Evolutionary conservation across 2,113 vertebrate species (phyloP).

Genomic region (Rostratula benghalensis): DNA sequence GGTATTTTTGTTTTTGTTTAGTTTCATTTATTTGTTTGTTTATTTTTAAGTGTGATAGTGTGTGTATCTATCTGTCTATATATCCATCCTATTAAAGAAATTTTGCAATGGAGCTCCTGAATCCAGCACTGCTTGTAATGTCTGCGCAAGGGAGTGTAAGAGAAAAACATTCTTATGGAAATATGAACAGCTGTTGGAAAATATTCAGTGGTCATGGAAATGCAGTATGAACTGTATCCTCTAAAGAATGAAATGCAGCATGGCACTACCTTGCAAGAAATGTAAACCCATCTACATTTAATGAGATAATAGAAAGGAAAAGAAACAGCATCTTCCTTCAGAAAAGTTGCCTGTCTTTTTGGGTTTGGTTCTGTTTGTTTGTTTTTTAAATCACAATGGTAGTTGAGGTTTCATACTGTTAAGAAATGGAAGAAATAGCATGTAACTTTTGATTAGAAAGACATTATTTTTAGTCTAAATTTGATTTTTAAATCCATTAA

Average conservation of each 20-base stretch:
- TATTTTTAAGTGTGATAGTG: neutral
- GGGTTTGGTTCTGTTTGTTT: no score
- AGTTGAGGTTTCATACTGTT: neutral
- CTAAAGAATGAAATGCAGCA: neutral
- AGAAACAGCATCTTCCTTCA: neutral
- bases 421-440: neutral
- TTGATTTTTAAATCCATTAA: neutral
- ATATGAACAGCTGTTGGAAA: neutral
- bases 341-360: neutral
- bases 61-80: neutral
- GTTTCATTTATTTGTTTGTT: neutral
- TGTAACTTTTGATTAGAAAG: neutral
- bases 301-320: neutral
- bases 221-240: neutral
- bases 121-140: neutral
- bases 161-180: neutral
- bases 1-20: no score
- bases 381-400: neutral
- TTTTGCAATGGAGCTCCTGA: rapidly evolving
- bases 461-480: neutral
- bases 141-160: neutral
- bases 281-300: neutral
- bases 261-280: neutral
- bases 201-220: neutral
- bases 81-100: neutral